phyloP scores from a whole-genome alignment of 2,888 invertebrate species.

The Rutpela maculata region DNA sequence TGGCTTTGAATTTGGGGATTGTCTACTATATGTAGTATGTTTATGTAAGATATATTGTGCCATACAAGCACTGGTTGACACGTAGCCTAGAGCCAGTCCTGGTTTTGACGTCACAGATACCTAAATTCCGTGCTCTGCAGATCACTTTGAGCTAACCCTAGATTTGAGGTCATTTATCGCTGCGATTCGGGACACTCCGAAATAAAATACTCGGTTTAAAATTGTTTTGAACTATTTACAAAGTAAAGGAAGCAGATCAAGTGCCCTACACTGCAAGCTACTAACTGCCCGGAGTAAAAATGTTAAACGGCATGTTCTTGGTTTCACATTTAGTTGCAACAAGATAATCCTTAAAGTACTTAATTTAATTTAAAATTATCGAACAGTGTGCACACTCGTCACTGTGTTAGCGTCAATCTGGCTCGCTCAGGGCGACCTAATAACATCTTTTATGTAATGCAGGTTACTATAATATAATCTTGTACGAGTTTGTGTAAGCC shows the following conservation, averaged over 20 bases:
- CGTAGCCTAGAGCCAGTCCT: too few species aligned
- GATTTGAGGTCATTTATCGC: too few species aligned
- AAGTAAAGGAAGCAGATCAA: neutral
- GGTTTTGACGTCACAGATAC: too few species aligned
- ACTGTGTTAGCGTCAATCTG: neutral
- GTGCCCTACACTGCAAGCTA: neutral
- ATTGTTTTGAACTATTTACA: too few species aligned
- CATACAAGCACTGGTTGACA: too few species aligned
- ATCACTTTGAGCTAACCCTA: too few species aligned
- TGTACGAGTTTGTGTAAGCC: neutral
- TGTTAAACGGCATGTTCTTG: slow-evolving; percentile 14
- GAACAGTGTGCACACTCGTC: neutral
- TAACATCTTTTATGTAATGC: neutral
- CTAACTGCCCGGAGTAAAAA: neutral
- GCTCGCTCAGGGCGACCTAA: neutral
- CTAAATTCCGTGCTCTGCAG: too few species aligned
- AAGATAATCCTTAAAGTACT: slow-evolving; percentile 15
- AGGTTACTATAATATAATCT: neutral
- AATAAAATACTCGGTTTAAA: too few species aligned
- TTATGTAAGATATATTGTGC: too few species aligned
- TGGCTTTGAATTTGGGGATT: too few species aligned
- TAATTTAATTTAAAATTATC: slow-evolving; percentile 23
- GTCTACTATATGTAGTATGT: too few species aligned
- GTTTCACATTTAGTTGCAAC: slow-evolving; percentile 15
- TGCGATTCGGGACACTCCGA: too few species aligned